Evolutionary conservation across 2,113 vertebrate species (phyloP).

Genomic region (Promerops cafer): DNA sequence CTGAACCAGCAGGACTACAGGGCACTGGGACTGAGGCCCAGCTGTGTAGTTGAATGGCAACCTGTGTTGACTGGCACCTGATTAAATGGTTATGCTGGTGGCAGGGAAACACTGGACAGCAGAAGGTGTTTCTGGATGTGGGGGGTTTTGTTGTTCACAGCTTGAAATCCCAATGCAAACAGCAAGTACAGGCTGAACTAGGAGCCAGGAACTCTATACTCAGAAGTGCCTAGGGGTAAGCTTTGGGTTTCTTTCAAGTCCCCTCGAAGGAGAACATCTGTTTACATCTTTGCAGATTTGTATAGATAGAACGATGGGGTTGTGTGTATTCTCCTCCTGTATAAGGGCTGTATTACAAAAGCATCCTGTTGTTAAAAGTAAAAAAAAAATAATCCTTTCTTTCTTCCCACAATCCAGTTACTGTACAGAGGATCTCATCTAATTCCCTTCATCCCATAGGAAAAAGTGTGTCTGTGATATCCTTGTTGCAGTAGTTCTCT

Average conservation of each 20-base stretch:
- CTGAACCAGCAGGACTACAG: background rate
- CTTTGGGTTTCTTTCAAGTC: background rate
- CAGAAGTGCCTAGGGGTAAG: slow-evolving; percentile 26
- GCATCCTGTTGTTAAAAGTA: background rate
- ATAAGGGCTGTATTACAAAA: background rate
- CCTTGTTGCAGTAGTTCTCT: background rate
- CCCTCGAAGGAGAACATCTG: background rate
- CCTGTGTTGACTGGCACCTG: background rate
- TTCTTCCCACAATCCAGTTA: background rate
- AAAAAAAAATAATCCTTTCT: background rate
- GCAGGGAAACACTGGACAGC: background rate
- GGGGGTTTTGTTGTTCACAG: background rate
- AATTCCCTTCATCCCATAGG: background rate
- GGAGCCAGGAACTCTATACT: background rate
- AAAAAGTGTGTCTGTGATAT: background rate
- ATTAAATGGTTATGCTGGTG: background rate
- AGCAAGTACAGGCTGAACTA: background rate
- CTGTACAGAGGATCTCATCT: background rate
- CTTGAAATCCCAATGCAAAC: slow-evolving; percentile 3
- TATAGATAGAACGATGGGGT: background rate
- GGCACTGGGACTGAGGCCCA: background rate
- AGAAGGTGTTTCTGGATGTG: background rate
- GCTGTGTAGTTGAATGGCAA: background rate
- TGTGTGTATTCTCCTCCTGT: background rate
- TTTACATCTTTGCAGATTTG: background rate